These are phyloP conservation scores for Drosophila melanica DNA, from an alignment of 1,140 invertebrate genomes.

Conservation along the genomic window DNA sequence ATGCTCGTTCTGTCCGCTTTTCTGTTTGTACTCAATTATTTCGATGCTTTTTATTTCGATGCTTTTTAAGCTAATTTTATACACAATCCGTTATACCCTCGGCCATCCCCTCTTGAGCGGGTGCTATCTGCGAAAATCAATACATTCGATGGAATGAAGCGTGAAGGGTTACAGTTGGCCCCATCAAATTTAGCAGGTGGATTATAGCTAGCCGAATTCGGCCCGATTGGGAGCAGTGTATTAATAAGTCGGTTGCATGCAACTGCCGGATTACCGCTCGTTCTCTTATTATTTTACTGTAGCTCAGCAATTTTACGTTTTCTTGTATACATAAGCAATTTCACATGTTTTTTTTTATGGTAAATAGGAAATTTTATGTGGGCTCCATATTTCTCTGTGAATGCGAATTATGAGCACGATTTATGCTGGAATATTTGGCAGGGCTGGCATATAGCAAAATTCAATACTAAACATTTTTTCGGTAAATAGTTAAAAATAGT, in stretches of 20 bases:
- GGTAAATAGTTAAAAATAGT: not conserved
- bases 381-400: constrained; percentile 57
- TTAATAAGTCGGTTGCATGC: not conserved
- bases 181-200: too few relatives aligned
- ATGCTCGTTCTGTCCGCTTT: too few relatives aligned
- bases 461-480: not conserved
- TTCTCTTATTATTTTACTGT: not conserved
- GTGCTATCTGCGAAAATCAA: too few relatives aligned
- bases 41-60: too few relatives aligned
- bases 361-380: constrained; percentile 64
- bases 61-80: too few relatives aligned
- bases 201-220: too few relatives aligned
- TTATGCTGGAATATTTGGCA: not conserved
- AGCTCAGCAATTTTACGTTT: constrained; percentile 20
- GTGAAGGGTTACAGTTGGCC: too few relatives aligned
- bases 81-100: too few relatives aligned
- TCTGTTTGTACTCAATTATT: too few relatives aligned
- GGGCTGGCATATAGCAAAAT: not conserved
- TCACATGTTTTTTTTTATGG: constrained; percentile 55
- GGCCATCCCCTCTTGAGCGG: too few relatives aligned
- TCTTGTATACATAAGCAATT: constrained; percentile 41
- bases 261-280: not conserved
- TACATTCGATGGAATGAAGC: too few relatives aligned
- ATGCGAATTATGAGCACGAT: constrained; percentile 41
- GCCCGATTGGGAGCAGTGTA: not conserved